Evolutionary conservation across 1,140 invertebrate genomes (phyloP).

Genomic region (Agraylea sexmaculata): DNA sequence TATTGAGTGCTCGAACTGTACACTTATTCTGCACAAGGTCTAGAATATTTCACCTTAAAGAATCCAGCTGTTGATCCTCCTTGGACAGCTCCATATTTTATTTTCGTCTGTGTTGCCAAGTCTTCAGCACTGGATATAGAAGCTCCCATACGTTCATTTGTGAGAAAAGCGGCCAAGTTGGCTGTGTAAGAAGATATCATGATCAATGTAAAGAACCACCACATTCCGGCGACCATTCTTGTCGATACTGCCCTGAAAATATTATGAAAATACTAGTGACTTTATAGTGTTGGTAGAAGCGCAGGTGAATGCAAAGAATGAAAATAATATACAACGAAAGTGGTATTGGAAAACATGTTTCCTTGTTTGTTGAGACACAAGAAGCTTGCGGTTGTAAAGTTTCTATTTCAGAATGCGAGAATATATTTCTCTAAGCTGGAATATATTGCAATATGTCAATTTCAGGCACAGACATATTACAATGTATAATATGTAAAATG

Average conservation of each 20-base stretch:
- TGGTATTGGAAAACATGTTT: no score
- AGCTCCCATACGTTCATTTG: constrained; percentile 69
- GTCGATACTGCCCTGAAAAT: constrained; percentile 53
- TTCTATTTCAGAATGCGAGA: no score
- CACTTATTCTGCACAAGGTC: no score
- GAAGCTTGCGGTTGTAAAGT: no score
- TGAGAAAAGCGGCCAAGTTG: constrained; percentile 89
- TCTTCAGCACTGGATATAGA: constrained; percentile 85
- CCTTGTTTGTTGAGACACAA: no score
- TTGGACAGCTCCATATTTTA: constrained; percentile 70
- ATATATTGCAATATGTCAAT: no score
- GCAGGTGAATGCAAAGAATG: no score
- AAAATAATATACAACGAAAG: no score
- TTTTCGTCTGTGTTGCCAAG: constrained; percentile 75
- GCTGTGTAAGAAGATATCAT: constrained; percentile 94
- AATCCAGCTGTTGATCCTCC: constrained; percentile 67
- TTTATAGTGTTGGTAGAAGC: neutral
- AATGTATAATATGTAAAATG: no score
- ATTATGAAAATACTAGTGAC: neutral
- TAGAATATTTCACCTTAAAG: constrained; percentile 64
- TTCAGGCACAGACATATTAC: no score
- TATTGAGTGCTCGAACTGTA: no score
- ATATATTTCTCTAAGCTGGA: no score
- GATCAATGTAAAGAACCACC: constrained; percentile 96
- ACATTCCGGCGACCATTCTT: constrained; percentile 67